Evolutionary conservation across 2,797 vertebrate genomes (phyloP).

Genomic region (Otolemur crassicaudatus): DNA sequence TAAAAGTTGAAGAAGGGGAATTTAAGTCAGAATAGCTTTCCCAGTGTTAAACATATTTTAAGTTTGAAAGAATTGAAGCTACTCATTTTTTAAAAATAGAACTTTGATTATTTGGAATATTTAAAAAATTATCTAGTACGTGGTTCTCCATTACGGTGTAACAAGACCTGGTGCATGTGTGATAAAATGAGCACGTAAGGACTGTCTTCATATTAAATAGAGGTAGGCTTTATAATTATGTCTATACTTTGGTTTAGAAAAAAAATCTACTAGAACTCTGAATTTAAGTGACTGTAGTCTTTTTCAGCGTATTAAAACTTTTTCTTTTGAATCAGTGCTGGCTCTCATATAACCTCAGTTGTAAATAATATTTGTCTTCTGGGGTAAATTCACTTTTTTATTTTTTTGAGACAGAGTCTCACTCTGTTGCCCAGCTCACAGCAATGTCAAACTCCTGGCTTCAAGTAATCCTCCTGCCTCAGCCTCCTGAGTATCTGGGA

Average conservation of each 20-base stretch:
- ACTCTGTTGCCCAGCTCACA: neutral
- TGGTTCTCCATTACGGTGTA: no score
- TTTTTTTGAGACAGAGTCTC: neutral
- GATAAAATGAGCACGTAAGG: neutral
- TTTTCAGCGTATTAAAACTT: neutral
- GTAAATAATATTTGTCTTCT: neutral
- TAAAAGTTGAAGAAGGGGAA: neutral
- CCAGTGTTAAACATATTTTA: neutral
- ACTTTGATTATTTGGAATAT: neutral
- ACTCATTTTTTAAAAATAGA: neutral
- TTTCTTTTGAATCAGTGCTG: neutral
- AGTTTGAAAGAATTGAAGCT: neutral
- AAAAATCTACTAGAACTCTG: neutral
- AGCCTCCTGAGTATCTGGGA: neutral
- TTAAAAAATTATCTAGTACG: neutral
- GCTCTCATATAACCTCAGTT: neutral
- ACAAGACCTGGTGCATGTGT: neutral
- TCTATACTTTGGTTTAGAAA: neutral
- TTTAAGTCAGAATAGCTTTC: neutral
- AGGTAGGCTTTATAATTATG: neutral
- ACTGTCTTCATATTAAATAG: neutral
- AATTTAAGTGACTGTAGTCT: neutral
- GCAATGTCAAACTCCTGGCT: neutral
- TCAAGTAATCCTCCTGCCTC: neutral
- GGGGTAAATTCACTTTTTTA: neutral